Evolutionary conservation across 2,797 vertebrate species (phyloP).

Genomic region (Ctenosaura bakeri): DNA sequence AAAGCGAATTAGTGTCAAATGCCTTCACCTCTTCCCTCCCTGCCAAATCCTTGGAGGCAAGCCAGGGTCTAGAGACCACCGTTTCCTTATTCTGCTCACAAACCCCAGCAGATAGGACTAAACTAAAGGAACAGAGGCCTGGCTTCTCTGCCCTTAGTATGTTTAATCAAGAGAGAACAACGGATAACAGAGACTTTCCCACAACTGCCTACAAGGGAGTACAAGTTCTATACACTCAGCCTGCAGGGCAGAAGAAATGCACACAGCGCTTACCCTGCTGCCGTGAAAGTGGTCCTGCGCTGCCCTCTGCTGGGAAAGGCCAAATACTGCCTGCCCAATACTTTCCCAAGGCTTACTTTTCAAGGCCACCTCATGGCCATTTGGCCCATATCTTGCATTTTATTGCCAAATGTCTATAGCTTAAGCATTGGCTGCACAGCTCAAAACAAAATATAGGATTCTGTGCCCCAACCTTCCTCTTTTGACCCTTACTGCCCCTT

Average conservation of each 20-base stretch:
- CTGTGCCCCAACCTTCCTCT: too few species aligned
- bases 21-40: not conserved
- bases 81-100: constrained; percentile 17
- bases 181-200: not conserved
- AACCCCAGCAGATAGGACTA: not conserved
- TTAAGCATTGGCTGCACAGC: not conserved
- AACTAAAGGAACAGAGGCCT: not conserved
- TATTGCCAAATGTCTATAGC: not conserved
- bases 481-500: too few species aligned
- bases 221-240: not conserved
- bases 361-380: too few species aligned
- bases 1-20: constrained; percentile 21
- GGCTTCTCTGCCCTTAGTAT: not conserved
- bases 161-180: constrained; percentile 13
- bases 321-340: not conserved
- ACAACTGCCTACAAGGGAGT: not conserved
- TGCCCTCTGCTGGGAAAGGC: constrained; percentile 14
- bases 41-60: not conserved
- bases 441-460: not conserved
- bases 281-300: not conserved
- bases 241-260: not conserved
- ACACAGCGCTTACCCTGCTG: not conserved
- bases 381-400: too few species aligned
- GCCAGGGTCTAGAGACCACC: too few species aligned
- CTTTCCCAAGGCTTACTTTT: not conserved